Percentiles rank a stretch among this genome's conserved stretches.
These are phyloP conservation scores for Phainopepla nitens DNA, from an alignment of 2,113 vertebrate genomes.

Conservation along the genomic window DNA sequence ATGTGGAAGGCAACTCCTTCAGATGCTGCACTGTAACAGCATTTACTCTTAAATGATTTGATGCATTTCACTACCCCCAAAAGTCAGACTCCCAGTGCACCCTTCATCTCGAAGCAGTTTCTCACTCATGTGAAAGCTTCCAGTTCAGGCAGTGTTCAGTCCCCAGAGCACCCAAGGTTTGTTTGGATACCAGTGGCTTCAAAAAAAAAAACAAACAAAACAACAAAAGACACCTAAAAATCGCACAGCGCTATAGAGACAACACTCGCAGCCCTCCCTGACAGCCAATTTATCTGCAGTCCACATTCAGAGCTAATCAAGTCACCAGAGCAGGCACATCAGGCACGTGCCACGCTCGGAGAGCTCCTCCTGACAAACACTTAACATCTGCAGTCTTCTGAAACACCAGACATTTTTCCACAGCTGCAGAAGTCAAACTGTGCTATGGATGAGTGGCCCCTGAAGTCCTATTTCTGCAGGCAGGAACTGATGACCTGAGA, in stretches of 20 bases:
- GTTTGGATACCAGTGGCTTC: conserved; percentile 4
- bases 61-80: not conserved
- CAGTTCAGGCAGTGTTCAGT: not conserved
- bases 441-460: not conserved
- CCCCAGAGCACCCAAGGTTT: not conserved
- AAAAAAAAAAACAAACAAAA: not conserved
- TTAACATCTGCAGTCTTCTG: not conserved
- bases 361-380: conserved; percentile 20
- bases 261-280: not conserved
- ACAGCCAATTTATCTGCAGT: conserved; percentile 31
- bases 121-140: not conserved
- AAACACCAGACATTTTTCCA: not conserved
- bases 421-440: not conserved
- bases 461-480: not conserved
- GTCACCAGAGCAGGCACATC: not conserved
- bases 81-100: not conserved
- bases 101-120: not conserved
- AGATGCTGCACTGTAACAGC: not conserved
- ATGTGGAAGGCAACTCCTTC: not conserved
- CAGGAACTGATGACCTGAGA: not conserved
- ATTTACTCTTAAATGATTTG: not conserved
- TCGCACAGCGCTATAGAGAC: not conserved
- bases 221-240: not conserved
- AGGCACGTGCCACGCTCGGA: not conserved
- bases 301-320: conserved; percentile 23